Conservation (phyloP, 2,113 vertebrate genomes). For the Pardalotus punctatus region DNA sequence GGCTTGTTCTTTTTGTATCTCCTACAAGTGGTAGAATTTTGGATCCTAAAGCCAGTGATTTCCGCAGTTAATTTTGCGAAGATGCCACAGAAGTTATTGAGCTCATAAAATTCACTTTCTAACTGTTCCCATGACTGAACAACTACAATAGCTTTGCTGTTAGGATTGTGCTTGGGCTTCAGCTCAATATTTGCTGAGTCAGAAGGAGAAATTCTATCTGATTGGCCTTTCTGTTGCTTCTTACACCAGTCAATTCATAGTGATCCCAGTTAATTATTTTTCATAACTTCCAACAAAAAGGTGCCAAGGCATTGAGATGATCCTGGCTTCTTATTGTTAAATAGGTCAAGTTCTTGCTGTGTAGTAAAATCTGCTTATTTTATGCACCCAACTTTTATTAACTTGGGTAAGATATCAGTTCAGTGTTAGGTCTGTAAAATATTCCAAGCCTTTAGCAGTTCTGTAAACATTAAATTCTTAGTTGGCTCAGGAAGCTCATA, state of each 20-base stretch:
- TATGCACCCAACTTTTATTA: not conserved
- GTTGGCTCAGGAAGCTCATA: slow-evolving; percentile 1
- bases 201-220: not conserved
- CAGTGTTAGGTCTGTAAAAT: not conserved
- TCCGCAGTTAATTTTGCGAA: not conserved
- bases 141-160: not conserved
- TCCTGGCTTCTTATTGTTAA: not conserved
- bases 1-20: not conserved
- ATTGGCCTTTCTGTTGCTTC: not conserved
- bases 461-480: not conserved
- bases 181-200: not conserved
- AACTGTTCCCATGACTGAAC: not conserved
- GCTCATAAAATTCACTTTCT: not conserved
- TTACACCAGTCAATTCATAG: not conserved
- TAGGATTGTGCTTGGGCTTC: not conserved
- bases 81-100: not conserved
- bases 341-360: not conserved
- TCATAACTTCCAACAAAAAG: not conserved
- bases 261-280: not conserved
- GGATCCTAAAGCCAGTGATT: not conserved
- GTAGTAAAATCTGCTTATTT: not conserved
- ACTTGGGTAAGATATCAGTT: not conserved
- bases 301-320: not conserved
- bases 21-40: not conserved
- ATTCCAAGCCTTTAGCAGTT: slow-evolving; percentile 1